Evolutionary conservation across 2,888 invertebrate species (phyloP), one percentile per base, ranked within the genome.

Genomic region (Danaus chrysippus): DNA sequence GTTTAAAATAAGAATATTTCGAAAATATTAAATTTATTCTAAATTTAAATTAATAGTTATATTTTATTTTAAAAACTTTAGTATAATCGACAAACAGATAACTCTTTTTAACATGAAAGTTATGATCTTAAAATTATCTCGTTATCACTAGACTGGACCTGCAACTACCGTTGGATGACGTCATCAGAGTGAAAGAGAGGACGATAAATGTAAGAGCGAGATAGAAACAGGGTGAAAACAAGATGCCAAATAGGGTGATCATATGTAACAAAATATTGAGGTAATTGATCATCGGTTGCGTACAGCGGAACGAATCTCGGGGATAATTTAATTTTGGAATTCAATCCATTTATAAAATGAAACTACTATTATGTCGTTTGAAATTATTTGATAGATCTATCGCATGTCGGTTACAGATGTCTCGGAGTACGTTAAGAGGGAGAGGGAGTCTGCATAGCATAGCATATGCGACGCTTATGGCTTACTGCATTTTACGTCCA

Each of bases 241-340:
- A 87, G 77, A 83, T 88, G 70, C 90, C 90, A 83, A 84, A 90
- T 91, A 89, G 79, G 89, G 87, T 66, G 76, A 69, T 87, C 90
- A 89, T 81, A 89, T 91, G 89, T 86, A 81, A 73, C 83, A 82
- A 89, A 89, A 89, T 84, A 85, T 82, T 74, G 77, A 76, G 71
- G 81, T 86, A 86, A 78, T 73, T 72, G 73, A 73, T 70, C 74
- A 78, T 76, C 69, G 73, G 67, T 65, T 66, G 73, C 70, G 74
- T 72, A 71, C 83, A 83, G 75, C 68, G 71, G 62, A 67, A 72
- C 73, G 76, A 74, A 76, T 78, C 76, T 78, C 75, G 75, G 74
- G 68, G 71, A 72, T 71, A 61, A 66, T 70, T 77, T 71, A 64
- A 75, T 86, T 85, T 79, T 73, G 59, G 72, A 67, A 67, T 74